Evolutionary conservation across 2,797 vertebrate genomes (phyloP).

Genomic region (Melanotaenia maccullochi): DNA sequence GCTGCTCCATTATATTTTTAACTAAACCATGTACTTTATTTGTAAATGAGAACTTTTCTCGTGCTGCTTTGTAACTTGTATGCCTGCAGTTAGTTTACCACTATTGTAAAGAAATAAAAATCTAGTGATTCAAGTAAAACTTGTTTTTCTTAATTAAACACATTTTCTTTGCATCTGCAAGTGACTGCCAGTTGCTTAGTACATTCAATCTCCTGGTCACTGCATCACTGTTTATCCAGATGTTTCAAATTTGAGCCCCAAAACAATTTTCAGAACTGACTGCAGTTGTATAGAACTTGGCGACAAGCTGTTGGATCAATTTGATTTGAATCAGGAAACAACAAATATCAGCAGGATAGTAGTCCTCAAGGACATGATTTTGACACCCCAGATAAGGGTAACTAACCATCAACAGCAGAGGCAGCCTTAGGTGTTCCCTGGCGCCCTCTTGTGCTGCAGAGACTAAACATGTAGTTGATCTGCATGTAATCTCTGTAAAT

Average conservation of each 20-base stretch:
- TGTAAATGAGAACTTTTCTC: not conserved
- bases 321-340: no score
- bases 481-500: no score
- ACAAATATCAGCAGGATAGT: no score
- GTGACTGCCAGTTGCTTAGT: not conserved
- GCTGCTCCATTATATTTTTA: not conserved
- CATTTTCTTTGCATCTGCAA: not conserved
- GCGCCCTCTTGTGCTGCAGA: no score
- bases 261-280: not conserved
- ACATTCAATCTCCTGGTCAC: not conserved
- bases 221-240: not conserved
- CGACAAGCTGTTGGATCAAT: no score
- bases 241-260: not conserved
- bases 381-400: not conserved
- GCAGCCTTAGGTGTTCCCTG: no score
- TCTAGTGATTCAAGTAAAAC: slow-evolving; percentile 10
- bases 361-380: no score
- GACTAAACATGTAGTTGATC: no score
- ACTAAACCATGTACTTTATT: not conserved
- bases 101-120: not conserved
- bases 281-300: no score
- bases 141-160: not conserved
- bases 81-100: not conserved
- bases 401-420: no score
- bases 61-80: not conserved